Evolutionary conservation across 53 echinoderm and acorn worm genomes (phyloP), one percentile per base, ranked within the genome.

Genomic region (Pentamera pediparva): DNA sequence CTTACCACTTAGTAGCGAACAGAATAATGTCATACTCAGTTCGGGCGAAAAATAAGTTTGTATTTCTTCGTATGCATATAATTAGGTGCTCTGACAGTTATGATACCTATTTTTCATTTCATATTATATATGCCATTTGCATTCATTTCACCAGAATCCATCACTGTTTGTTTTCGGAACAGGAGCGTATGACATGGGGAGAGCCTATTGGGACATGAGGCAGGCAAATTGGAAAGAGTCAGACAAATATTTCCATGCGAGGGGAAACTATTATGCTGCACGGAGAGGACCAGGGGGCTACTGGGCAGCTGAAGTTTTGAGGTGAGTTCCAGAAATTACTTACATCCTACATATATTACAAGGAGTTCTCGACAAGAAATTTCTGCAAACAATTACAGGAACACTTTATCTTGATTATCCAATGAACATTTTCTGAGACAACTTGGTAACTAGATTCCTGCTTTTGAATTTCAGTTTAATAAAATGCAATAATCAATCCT

Each of bases 211-310:
- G 56, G 78, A 78, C 15, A 78, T 78, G 78, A 63, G 78, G 17
- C 63, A 78, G 4, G 78, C 78, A 9, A 78, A 78, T 37, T 49
- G 8, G 35, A 65, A 63, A 0, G 54, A 50, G 8, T 64, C 78
- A 7, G 78, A 78, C 78, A 78, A 78, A 35, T 78, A 78, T 52
- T 78, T 78, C 54, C 78, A 78, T 39, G 78, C 78, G 4, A 20
- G 78, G 45, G 78, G 53, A 38, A 78, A 78, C 65, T 65, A 78
- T 25, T 63, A 78, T 15, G 78, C 78, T 36, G 35, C 65, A 7
- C 35, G 64, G 32, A 33, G 78, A 43, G 78, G 78, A 33, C 78
- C 78, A 34, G 75, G 75, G 33, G 75, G 75, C 6, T 32, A 7
- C 35, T 75, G 75, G 76, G 76, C 47, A 13, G 78, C 78, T 33